These are phyloP conservation scores for Parapristionchus giblindavisi DNA, from an alignment of 2,888 invertebrate genomes.

Conservation along the genomic window DNA sequence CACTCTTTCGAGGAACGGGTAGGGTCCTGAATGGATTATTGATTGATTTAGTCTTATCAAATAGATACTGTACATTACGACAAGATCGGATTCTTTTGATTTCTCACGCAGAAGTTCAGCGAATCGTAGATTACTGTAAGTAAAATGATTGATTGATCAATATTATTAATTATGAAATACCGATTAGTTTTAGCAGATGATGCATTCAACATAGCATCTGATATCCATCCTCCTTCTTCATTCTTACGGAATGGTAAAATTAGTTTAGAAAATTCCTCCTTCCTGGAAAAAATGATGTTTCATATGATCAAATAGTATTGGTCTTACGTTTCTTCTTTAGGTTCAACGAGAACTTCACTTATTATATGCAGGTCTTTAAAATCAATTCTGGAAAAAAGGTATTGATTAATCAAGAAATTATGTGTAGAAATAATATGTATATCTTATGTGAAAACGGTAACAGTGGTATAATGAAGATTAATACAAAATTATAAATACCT, in stretches of 20 bases:
- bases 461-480: too few species aligned
- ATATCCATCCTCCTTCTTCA: slow-evolving; percentile 46
- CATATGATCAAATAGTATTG: too few species aligned
- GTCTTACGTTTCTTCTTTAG: slow-evolving; percentile 70
- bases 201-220: slow-evolving; percentile 50
- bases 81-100: slow-evolving; percentile 83
- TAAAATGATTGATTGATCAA: neutral
- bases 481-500: neutral
- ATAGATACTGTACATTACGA: slow-evolving; percentile 78
- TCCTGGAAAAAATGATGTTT: slow-evolving; percentile 34
- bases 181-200: slow-evolving; percentile 71
- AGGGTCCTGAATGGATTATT: slow-evolving; percentile 78
- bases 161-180: slow-evolving; percentile 67
- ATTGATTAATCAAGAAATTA: neutral
- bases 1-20: slow-evolving; percentile 90
- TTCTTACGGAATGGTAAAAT: slow-evolving; percentile 43
- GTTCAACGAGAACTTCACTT: slow-evolving; percentile 86
- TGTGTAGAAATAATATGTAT: neutral
- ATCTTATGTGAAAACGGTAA: too few species aligned
- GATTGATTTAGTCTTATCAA: neutral
- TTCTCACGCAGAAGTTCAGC: slow-evolving; percentile 84
- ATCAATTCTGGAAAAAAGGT: slow-evolving; percentile 79
- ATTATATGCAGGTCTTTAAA: slow-evolving; percentile 90
- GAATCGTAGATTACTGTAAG: slow-evolving; percentile 78
- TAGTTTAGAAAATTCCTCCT: slow-evolving; percentile 42